Conservation (phyloP, 2,113 vertebrate species). For the Siniperca chuatsi region DNA sequence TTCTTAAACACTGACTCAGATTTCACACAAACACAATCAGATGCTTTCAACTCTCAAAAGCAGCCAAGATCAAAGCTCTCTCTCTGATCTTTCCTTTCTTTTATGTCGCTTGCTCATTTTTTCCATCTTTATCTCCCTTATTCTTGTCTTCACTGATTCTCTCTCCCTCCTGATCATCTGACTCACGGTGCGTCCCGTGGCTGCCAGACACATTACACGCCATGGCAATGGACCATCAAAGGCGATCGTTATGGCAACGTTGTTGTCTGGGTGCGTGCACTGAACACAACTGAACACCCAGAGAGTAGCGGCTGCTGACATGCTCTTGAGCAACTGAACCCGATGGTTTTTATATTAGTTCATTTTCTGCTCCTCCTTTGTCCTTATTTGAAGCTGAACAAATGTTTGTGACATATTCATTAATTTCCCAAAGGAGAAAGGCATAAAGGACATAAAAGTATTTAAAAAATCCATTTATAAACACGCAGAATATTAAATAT, state of each 20-base stretch:
- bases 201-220: slow-evolving; percentile 12
- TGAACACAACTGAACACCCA: too few species aligned
- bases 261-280: not conserved
- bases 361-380: too few species aligned
- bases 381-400: too few species aligned
- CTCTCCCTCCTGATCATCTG: not conserved
- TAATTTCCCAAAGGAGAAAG: too few species aligned
- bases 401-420: too few species aligned
- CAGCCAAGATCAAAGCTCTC: not conserved
- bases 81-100: not conserved
- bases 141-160: not conserved
- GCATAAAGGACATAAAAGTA: too few species aligned
- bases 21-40: not conserved
- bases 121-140: not conserved
- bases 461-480: too few species aligned
- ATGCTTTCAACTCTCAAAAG: too few species aligned
- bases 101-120: not conserved
- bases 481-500: too few species aligned
- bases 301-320: not conserved
- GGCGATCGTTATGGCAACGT: slow-evolving; percentile 34
- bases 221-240: slow-evolving; percentile 39
- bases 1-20: not conserved
- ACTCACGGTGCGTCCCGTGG: not conserved
- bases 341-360: too few species aligned
- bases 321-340: too few species aligned